Evolutionary conservation across 2,797 vertebrate species (phyloP).

Genomic region (Loris lydekkerianus): DNA sequence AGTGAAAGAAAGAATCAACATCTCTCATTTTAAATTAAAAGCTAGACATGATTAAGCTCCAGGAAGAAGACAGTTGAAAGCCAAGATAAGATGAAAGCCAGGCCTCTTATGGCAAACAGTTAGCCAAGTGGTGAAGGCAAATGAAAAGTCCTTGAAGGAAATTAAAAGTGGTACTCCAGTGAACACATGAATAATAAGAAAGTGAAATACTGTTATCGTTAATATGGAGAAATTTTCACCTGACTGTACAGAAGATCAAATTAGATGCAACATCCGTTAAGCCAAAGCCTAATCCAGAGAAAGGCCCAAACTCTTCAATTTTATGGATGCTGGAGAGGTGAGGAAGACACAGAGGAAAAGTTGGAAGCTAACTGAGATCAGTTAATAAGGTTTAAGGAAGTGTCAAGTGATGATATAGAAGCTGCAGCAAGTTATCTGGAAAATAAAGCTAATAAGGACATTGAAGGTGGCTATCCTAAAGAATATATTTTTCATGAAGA

Average conservation of each 20-base stretch:
- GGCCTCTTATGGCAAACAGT: not conserved
- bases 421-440: not conserved
- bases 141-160: not conserved
- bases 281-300: not conserved
- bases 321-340: not conserved
- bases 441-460: not conserved
- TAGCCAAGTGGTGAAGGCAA: not conserved
- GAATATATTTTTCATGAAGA: not conserved
- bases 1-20: not conserved
- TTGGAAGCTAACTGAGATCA: not conserved
- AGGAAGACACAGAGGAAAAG: too few relatives aligned
- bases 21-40: not conserved
- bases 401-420: not conserved
- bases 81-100: not conserved
- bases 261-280: not conserved
- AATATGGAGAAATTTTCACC: not conserved
- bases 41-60: not conserved
- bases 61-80: not conserved
- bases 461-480: not conserved
- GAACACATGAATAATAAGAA: not conserved
- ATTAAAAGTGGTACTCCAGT: not conserved
- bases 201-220: not conserved
- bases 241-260: not conserved
- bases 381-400: not conserved
- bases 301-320: not conserved